These are phyloP conservation scores for Endotricha flammealis DNA, from an alignment of 2,888 invertebrate genomes.

Conservation along the genomic window DNA sequence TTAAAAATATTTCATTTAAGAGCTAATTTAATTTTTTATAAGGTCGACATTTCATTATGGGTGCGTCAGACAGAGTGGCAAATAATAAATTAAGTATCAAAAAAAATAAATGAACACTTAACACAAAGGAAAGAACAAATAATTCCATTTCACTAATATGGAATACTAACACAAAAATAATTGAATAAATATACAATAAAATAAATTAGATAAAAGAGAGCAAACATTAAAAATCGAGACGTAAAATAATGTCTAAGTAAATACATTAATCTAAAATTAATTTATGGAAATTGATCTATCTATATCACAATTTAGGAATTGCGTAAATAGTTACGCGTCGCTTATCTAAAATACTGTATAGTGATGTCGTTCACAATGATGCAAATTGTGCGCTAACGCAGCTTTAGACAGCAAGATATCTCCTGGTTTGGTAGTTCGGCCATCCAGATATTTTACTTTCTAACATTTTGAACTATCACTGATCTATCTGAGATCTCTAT, in stretches of 20 bases:
- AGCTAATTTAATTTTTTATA: no score
- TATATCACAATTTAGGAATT: constrained; percentile 76
- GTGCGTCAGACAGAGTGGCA: no score
- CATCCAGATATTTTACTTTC: no score
- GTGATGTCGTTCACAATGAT: constrained; percentile 33
- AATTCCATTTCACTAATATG: no score
- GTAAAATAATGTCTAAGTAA: constrained; percentile 23
- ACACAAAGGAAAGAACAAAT: no score
- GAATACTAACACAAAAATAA: no score
- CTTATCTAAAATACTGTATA: constrained; percentile 42
- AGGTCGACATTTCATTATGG: no score
- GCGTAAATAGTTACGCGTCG: constrained; percentile 48
- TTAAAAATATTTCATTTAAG: no score
- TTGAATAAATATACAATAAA: constrained; percentile 17
- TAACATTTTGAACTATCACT: no score
- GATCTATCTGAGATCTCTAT: no score
- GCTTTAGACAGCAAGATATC: constrained; percentile 10
- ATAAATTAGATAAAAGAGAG: constrained; percentile 40
- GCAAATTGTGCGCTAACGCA: constrained; percentile 15
- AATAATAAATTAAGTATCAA: no score
- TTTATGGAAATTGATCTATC: constrained; percentile 53
- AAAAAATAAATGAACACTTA: no score
- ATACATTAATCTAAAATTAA: constrained; percentile 29
- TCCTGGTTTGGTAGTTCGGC: not conserved
- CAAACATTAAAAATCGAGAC: constrained; percentile 24